Evolutionary conservation across 2,113 vertebrate species (phyloP), one percentile per base, ranked within the genome.

Genomic region (Lepus europaeus): DNA sequence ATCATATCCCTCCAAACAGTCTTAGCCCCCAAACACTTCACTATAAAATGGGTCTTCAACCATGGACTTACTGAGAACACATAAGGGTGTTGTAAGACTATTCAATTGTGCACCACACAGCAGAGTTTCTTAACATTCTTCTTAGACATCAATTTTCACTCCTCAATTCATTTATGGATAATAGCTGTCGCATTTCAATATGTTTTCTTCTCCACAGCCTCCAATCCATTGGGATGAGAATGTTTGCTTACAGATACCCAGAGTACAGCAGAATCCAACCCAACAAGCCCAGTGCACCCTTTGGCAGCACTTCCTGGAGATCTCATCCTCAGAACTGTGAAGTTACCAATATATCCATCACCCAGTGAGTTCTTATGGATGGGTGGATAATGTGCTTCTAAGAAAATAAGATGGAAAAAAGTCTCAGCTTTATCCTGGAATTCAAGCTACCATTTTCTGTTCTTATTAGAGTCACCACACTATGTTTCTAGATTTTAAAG

Each of bases 401-500:
- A 19, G 29, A 66, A 80, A 86, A 53, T n/a, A 59, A n/a, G 33
- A 64, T 56, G 45, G 45, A 45, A 45, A 22, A 36, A 36, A 78
- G 25, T 61, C 45, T 31, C 59, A 76, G 31, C 19, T 27, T 78
- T 77, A 56, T 45, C 33, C 27, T 93, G 13, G 8, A 25, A 45
- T 51, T 83, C 70, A n/a, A 22, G 31, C 66, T 85, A 16, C 29
- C 33, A 17, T 83, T 72, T 89, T 89, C 6, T 89, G n/a, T 66
- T 33, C 23, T 85, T 72, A 59, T 59, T 72, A 27, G 12, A 73
- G 33, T 73, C 39, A 22, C 17, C 59, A 59, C 23, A 56, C 56
- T n/a, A 6, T 79, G 23, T 53, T 85, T 93, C 85, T 72, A 68
- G 12, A 39, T 83, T 89, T 85, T 66, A 79, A 95, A n/a, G 53